Percentiles rank a stretch among this genome's conserved stretches.
phyloP scores from a whole-genome alignment of 23 tunicate species.

The Phallusia fumigata region DNA sequence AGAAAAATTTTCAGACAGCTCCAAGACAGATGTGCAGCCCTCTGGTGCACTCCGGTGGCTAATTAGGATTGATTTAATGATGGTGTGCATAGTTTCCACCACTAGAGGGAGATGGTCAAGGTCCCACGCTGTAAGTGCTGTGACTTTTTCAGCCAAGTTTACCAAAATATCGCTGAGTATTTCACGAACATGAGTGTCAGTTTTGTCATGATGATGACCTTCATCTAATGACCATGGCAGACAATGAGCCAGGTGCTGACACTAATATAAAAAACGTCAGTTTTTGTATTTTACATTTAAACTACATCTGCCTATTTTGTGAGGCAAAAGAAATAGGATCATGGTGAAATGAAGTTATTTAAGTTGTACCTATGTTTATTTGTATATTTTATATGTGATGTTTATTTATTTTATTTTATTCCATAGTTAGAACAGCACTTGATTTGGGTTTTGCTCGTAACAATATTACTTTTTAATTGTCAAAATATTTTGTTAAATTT shows the following conservation, averaged over 20 bases:
- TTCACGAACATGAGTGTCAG: slow-evolving; percentile 1
- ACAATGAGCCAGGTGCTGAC: slow-evolving; percentile 22
- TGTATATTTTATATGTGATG: too few species aligned
- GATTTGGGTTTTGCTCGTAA: too few species aligned
- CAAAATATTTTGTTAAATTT: too few species aligned
- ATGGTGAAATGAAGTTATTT: too few species aligned
- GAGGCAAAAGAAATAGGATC: too few species aligned
- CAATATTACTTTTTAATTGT: too few species aligned
- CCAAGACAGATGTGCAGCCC: slow-evolving; percentile 48
- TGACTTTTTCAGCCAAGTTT: slow-evolving; percentile 16
- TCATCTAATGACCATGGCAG: slow-evolving; percentile 11
- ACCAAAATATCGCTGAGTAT: slow-evolving; percentile 4
- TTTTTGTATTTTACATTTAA: too few species aligned
- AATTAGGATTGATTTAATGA: slow-evolving; percentile 19
- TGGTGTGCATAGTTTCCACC: slow-evolving; percentile 4
- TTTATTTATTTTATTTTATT: too few species aligned
- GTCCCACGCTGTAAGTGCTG: slow-evolving; percentile 20
- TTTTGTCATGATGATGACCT: slow-evolving; percentile 10
- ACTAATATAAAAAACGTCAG: background rate
- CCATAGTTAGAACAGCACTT: too few species aligned
- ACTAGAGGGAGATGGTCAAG: slow-evolving; percentile 8
- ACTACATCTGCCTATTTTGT: too few species aligned
- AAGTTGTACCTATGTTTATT: too few species aligned
- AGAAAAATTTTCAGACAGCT: slow-evolving; percentile 31
- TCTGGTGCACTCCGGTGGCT: slow-evolving; percentile 41